These are phyloP conservation scores for Hoplostethus atlanticus DNA, from an alignment of 2,797 vertebrate genomes.

Conservation along the genomic window DNA sequence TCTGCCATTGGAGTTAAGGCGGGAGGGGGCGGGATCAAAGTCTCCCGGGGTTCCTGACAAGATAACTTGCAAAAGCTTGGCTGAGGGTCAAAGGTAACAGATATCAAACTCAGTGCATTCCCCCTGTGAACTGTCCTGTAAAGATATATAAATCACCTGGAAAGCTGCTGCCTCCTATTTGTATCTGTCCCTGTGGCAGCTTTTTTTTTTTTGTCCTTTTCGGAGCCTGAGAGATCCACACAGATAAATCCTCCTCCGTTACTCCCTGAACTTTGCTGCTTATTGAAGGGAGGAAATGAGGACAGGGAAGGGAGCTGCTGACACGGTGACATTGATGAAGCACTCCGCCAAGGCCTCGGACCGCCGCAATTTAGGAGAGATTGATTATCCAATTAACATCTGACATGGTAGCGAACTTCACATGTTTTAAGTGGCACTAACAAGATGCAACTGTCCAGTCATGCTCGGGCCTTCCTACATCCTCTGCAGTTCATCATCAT, in stretches of 20 bases:
- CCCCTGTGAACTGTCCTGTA: slow-evolving; percentile 59
- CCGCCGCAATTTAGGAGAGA: slow-evolving; percentile 75
- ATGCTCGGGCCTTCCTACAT: slow-evolving; percentile 1
- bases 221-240: slow-evolving; percentile 59
- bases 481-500: slow-evolving; percentile 8
- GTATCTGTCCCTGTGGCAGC: slow-evolving; percentile 50
- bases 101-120: slow-evolving; percentile 64
- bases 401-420: slow-evolving; percentile 51
- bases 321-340: slow-evolving; percentile 73
- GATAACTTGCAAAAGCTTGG: slow-evolving; percentile 78
- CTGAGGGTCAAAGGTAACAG: slow-evolving; percentile 73
- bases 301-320: slow-evolving; percentile 60
- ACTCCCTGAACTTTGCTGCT: slow-evolving; percentile 71
- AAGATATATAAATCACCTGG: slow-evolving; percentile 75
- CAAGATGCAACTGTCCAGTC: slow-evolving; percentile 70
- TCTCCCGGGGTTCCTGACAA: slow-evolving; percentile 69
- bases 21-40: slow-evolving; percentile 55
- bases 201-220: slow-evolving; percentile 36
- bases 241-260: slow-evolving; percentile 67
- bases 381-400: slow-evolving; percentile 85
- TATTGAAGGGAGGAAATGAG: slow-evolving; percentile 70
- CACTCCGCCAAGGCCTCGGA: slow-evolving; percentile 46
- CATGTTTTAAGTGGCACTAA: slow-evolving; percentile 71
- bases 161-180: slow-evolving; percentile 64
- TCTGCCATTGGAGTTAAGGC: slow-evolving; percentile 67